phyloP scores from a whole-genome alignment of 2,888 invertebrate genomes.

The Luperina nickerlii region DNA sequence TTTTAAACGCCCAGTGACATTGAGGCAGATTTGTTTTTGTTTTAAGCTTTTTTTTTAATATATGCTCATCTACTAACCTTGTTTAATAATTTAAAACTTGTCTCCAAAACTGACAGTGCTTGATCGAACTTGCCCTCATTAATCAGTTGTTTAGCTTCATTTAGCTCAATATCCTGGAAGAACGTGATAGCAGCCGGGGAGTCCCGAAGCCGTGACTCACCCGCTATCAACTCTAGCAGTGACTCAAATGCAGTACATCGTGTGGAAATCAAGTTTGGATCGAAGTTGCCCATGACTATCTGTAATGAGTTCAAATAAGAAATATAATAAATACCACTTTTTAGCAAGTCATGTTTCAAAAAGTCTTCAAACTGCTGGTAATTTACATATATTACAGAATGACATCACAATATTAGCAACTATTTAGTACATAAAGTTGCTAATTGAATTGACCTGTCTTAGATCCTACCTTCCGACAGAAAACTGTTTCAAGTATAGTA shows the following conservation, averaged over 20 bases:
- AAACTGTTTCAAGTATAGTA: background rate
- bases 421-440: background rate
- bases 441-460: conserved; percentile 21
- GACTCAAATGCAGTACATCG: conserved; percentile 92
- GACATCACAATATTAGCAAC: conserved; percentile 15
- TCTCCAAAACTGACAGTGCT: conserved; percentile 92
- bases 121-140: conserved; percentile 90
- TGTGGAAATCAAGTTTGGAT: conserved; percentile 91
- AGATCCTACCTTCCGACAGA: background rate
- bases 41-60: background rate
- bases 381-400: conserved; percentile 21
- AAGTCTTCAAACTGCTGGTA: background rate
- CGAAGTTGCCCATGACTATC: conserved; percentile 93
- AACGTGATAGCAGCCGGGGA: conserved; percentile 91
- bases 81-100: conserved; percentile 91
- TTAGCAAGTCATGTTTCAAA: background rate
- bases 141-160: conserved; percentile 91
- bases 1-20: background rate
- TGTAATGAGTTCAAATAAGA: conserved; percentile 71
- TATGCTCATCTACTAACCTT: conserved; percentile 75
- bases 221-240: conserved; percentile 90
- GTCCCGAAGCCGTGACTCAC: conserved; percentile 90
- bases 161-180: conserved; percentile 92
- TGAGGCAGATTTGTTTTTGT: background rate
- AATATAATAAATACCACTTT: background rate